Percentiles rank a stretch among this genome's conserved stretches.
Conservation (phyloP, 2,113 vertebrate species). For the Channa maculata region DNA sequence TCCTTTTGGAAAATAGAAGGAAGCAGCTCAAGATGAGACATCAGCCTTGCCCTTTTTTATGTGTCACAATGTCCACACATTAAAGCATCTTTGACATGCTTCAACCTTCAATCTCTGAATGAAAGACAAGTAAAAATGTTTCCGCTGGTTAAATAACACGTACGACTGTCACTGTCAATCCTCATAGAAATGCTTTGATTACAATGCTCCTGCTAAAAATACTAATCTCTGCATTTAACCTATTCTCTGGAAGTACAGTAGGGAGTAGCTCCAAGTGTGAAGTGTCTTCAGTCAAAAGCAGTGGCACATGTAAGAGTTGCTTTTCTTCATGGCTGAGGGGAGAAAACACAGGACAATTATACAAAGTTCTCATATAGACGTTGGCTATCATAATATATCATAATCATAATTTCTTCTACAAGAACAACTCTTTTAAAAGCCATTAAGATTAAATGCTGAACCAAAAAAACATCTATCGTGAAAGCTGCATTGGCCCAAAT, state of each 20-base stretch:
- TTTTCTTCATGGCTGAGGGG: not conserved
- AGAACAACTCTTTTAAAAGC: not conserved
- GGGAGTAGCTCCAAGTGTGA: no score
- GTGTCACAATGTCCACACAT: not conserved
- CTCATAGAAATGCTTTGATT: not conserved
- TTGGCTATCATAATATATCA: no score
- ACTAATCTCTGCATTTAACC: not conserved
- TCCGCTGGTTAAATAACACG: conserved; percentile 3
- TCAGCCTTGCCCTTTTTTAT: not conserved
- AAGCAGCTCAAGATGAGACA: conserved; percentile 6
- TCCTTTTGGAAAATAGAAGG: conserved; percentile 9
- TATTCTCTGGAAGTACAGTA: not conserved
- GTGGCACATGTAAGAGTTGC: not conserved
- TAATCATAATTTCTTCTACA: not conserved
- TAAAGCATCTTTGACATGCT: conserved; percentile 4
- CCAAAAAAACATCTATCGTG: not conserved
- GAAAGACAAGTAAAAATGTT: conserved; percentile 11
- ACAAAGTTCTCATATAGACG: not conserved
- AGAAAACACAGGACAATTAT: not conserved
- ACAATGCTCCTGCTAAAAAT: not conserved
- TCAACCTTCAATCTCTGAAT: conserved; percentile 11
- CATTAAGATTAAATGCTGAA: conserved; percentile 12
- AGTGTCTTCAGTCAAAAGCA: not conserved
- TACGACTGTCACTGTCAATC: not conserved
- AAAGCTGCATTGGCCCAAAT: not conserved